A percentile compares a stretch with the other conserved stretches of the same genome.
Conservation (phyloP, 1,140 invertebrate genomes). For the Drosophila baimaii region DNA sequence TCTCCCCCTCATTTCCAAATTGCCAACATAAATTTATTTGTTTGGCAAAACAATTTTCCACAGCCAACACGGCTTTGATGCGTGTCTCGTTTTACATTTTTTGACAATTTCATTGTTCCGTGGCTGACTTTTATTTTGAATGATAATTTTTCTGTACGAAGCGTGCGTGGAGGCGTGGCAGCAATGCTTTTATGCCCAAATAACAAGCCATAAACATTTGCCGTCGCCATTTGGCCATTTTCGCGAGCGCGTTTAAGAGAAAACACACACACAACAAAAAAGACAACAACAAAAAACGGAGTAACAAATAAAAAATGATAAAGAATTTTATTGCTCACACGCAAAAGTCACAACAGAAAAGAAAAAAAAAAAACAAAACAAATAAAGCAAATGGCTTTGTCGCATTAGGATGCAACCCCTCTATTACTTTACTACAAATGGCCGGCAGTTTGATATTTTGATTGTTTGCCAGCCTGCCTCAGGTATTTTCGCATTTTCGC, state of each 20-base stretch:
- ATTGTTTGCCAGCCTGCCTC: conserved; percentile 44
- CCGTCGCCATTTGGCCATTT: conserved; percentile 60
- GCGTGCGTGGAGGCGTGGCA: conserved; percentile 20
- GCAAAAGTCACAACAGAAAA: conserved; percentile 3
- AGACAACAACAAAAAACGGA: conserved; percentile 12
- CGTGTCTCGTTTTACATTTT: conserved; percentile 79
- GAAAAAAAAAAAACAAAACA: conserved; percentile 31
- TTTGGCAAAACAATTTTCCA: conserved; percentile 64
- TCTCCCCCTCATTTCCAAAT: conserved; percentile 67
- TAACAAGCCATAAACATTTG: conserved; percentile 81
- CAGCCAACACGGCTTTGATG: conserved; percentile 52
- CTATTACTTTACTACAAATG: conserved; percentile 61
- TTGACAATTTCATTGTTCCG: conserved; percentile 79
- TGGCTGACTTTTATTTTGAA: conserved; percentile 69
- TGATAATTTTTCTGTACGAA: conserved; percentile 54
- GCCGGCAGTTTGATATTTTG: conserved; percentile 74
- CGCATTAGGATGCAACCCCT: conserved; percentile 63
- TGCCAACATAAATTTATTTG: conserved; percentile 81
- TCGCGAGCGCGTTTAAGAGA: conserved; percentile 55
- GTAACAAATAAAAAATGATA: conserved; percentile 77
- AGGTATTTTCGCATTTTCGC: conserved; percentile 38
- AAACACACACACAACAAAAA: conserved; percentile 7
- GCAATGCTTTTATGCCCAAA: conserved; percentile 78
- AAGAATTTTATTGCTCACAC: conserved; percentile 78
- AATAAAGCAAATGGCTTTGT: conserved; percentile 79